A percentile compares a stretch with the other conserved stretches of the same genome.
These are phyloP conservation scores for Leucoptera coffeella DNA, from an alignment of 2,888 invertebrate species.

Conservation along the genomic window DNA sequence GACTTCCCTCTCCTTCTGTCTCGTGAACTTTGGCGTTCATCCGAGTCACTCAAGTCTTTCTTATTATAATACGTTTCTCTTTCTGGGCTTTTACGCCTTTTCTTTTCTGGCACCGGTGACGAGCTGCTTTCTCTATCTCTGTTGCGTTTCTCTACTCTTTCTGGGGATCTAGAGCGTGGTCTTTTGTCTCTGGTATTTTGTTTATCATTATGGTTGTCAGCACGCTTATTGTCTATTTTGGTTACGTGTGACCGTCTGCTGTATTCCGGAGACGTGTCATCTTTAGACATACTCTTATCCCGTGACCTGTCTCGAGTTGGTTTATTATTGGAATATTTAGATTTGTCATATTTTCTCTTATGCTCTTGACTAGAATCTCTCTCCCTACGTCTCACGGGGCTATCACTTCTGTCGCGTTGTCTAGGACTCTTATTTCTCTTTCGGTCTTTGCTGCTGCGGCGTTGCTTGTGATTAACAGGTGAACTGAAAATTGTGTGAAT, in stretches of 20 bases:
- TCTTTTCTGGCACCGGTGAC: conserved; percentile 29
- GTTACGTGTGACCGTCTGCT: conserved; percentile 25
- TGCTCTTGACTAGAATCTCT: too few species aligned
- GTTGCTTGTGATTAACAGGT: too few species aligned
- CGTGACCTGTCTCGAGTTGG: too few species aligned
- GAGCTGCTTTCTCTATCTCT: conserved; percentile 16
- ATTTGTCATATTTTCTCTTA: too few species aligned
- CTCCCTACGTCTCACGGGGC: too few species aligned
- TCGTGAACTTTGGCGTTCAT: conserved; percentile 1
- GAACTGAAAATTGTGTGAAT: too few species aligned
- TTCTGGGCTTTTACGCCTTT: conserved; percentile 20
- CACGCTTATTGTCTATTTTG: conserved; percentile 22
- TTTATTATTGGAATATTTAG: too few species aligned
- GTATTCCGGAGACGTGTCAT: conserved; percentile 19
- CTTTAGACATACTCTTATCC: too few species aligned
- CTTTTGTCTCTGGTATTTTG: conserved; percentile 19
- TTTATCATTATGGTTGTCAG: conserved; percentile 17
- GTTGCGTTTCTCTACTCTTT: conserved; percentile 14
- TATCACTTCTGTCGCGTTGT: too few species aligned
- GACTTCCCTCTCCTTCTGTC: conserved; percentile 1
- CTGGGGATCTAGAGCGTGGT: conserved; percentile 15
- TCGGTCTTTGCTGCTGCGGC: too few species aligned
- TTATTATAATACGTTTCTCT: conserved; percentile 15
- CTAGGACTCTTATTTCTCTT: too few species aligned
- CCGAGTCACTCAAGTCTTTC: conserved; percentile 10